These are phyloP conservation scores for Artibeus jamaicensis DNA, from an alignment of 2,797 vertebrate genomes.

Conservation along the genomic window DNA sequence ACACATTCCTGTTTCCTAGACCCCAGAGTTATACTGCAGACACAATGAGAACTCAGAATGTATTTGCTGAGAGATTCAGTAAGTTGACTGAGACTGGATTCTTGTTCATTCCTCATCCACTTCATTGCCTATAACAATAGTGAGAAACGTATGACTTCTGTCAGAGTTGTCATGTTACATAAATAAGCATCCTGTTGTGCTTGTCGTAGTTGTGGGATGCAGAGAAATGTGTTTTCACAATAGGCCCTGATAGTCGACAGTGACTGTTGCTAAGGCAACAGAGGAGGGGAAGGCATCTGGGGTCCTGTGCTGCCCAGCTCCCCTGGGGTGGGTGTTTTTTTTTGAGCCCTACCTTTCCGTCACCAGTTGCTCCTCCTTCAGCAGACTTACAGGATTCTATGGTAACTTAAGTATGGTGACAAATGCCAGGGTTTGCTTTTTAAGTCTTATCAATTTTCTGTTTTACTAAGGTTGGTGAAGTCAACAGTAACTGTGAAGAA, in stretches of 20 bases:
- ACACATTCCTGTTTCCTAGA: not conserved
- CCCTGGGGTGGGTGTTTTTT: not conserved
- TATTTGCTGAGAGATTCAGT: not conserved
- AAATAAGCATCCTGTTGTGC: slow-evolving; percentile 53
- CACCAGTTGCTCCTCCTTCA: not conserved
- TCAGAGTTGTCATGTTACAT: slow-evolving; percentile 44
- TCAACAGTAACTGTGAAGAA: not conserved
- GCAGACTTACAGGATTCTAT: not conserved
- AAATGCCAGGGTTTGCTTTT: not conserved
- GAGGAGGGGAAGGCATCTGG: not conserved
- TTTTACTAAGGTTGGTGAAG: not conserved
- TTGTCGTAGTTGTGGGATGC: not conserved
- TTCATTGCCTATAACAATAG: not conserved
- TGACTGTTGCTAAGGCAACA: slow-evolving; percentile 57
- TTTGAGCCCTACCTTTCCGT: not conserved
- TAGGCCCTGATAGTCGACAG: not conserved
- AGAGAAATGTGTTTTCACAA: slow-evolving; percentile 45
- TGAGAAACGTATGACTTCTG: not conserved
- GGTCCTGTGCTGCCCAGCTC: not conserved
- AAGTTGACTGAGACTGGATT: not conserved
- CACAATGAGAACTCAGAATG: not conserved
- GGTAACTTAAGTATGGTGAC: not conserved
- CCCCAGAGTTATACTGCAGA: not conserved
- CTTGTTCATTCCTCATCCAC: not conserved
- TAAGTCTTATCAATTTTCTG: not conserved